These are phyloP conservation scores for Lycopodina hypogea DNA, from an alignment of 37 sponge, comb jelly and placozoan species.

Conservation along the genomic window DNA sequence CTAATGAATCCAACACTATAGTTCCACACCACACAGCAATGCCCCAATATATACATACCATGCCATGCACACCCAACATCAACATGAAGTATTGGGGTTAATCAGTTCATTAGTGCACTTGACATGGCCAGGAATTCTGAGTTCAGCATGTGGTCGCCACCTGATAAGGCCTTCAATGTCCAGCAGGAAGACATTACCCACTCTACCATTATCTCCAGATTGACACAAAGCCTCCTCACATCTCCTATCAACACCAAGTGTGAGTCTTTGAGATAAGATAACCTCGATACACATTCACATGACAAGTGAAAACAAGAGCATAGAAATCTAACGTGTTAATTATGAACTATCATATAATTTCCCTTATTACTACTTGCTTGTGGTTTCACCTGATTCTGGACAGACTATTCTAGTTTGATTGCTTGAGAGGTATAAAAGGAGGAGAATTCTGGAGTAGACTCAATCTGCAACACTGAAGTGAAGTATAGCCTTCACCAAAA, in stretches of 20 bases:
- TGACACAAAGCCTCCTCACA: conserved; percentile 1
- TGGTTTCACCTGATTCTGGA: no score
- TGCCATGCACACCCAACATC: no score
- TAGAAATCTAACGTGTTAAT: no score
- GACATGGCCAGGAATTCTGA: conserved; percentile 21
- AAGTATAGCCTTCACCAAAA: background rate
- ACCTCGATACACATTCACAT: no score
- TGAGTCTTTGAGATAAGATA: conserved; percentile 7
- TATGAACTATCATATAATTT: no score
- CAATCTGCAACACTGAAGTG: conserved; percentile 23
- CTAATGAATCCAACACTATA: no score
- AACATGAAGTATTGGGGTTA: no score
- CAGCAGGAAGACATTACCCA: conserved; percentile 50
- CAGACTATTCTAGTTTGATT: no score
- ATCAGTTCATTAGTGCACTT: conserved; percentile 25
- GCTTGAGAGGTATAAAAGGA: conserved; percentile 8
- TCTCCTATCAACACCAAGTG: conserved; percentile 18
- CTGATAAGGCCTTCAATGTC: conserved; percentile 41
- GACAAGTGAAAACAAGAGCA: no score
- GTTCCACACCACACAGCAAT: no score
- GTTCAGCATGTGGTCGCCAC: conserved; percentile 39
- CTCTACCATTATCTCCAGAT: conserved; percentile 20
- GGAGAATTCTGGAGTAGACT: conserved; percentile 15
- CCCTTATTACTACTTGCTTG: no score
- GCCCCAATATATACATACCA: no score